phyloP scores from a whole-genome alignment of 2,888 invertebrate genomes.

The Antitype chi region DNA sequence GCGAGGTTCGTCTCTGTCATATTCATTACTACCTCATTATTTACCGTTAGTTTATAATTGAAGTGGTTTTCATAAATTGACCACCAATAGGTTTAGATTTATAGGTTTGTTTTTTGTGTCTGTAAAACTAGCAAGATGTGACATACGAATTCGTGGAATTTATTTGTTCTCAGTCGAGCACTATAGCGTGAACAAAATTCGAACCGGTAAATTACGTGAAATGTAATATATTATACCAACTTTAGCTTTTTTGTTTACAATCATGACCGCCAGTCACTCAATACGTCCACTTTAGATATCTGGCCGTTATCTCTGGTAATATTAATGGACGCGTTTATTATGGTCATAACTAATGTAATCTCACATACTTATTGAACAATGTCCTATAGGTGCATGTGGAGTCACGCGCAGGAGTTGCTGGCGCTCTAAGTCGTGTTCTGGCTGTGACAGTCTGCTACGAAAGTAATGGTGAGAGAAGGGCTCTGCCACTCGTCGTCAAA shows the following conservation, averaged over 20 bases:
- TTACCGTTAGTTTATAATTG: slow-evolving; percentile 17
- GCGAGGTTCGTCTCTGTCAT: slow-evolving; percentile 76
- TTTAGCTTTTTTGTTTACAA: slow-evolving; percentile 5
- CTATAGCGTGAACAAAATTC: slow-evolving; percentile 11
- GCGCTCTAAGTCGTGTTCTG: slow-evolving; percentile 94
- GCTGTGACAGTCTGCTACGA: slow-evolving; percentile 94
- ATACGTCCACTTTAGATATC: not conserved
- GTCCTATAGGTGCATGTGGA: slow-evolving; percentile 81
- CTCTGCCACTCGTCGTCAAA: slow-evolving; percentile 92
- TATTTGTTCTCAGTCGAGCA: slow-evolving; percentile 21
- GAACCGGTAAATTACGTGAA: slow-evolving; percentile 13
- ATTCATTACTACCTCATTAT: slow-evolving; percentile 33
- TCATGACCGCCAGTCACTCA: slow-evolving; percentile 1
- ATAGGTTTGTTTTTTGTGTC: not conserved
- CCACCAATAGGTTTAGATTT: not conserved
- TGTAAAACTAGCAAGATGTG: not conserved
- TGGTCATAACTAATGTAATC: not conserved
- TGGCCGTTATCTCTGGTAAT: not conserved
- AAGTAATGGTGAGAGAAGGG: slow-evolving; percentile 78
- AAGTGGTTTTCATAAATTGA: not conserved
- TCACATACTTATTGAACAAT: slow-evolving; percentile 18
- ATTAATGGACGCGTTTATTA: not conserved
- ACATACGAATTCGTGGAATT: not conserved
- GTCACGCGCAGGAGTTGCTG: slow-evolving; percentile 92
- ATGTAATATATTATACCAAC: not conserved